Base-by-base conservation (phyloP, 2,113 vertebrate species). In the Pollimyrus isidori region DNA sequence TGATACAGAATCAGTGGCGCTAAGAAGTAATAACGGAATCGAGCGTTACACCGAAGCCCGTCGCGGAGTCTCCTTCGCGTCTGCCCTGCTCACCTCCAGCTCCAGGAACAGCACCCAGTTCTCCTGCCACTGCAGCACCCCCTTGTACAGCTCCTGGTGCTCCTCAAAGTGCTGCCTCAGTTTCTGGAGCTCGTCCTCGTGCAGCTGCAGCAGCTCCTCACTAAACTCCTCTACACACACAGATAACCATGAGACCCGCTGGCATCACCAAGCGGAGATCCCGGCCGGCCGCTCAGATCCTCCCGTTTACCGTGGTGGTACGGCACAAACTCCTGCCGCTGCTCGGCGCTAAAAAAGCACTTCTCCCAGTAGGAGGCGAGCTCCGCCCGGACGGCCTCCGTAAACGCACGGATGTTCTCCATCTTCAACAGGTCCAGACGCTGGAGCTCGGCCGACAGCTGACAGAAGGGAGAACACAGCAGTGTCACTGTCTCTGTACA, bases 81-180 rank as follows among this genome's bases (percentile, higher is more conserved):
- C 45, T n/a, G 45, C 3, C 39, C 82, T 7, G 39, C 95, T 90
- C 93, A 99, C 98, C 92, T 99, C 98, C 58, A 99, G 96, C 26
- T 98, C 97, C 91, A 97, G 92, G 90, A 97, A 99, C 76, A 97
- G 94, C 26, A 80, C 93, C 98, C 98, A 99, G 93, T 94, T 99
- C 15, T 96, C 96, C 87, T 98, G 95, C 98, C 98, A 99, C 46
- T 96, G 97, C 10, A 92, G 93, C 42, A 98, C 95, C 0, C 96
- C 97, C 69, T 97, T 95, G 90, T 98, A 99, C 39, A 99, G 95
- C 13, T 97, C 96, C 26, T 92, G 94, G 92, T 99, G 97, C 0
- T 89, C 91, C 86, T 97, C 94, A 0, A 97, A 97, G 88, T 96
- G 95, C 42, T 50, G 93, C 92, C 95, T 97, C 73, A 99, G 87